A percentile compares a stretch with the other conserved stretches of the same genome.
Conservation (phyloP, 2,888 invertebrate species). For the Yponomeuta evonymella region DNA sequence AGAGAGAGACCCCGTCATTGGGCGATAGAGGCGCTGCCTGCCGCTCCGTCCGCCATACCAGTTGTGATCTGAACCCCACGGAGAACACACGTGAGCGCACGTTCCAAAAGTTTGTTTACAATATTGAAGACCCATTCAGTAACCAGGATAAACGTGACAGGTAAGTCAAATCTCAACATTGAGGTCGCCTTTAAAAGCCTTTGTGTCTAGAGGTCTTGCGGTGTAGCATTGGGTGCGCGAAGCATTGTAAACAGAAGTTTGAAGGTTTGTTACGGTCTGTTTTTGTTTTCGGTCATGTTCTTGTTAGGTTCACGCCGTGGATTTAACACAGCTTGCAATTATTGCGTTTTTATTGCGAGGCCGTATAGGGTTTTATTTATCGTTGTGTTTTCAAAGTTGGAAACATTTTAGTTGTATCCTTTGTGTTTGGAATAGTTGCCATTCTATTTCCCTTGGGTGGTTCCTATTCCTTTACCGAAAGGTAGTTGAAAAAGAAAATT, state of each 20-base stretch:
- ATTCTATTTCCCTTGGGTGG: not conserved
- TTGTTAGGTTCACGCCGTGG: not conserved
- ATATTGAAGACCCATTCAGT: conserved; percentile 45
- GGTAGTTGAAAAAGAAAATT: not conserved
- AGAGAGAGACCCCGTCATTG: not conserved
- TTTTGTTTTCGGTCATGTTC: conserved; percentile 48
- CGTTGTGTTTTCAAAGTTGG: not conserved
- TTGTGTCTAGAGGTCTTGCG: conserved; percentile 28
- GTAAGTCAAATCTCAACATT: conserved; percentile 53
- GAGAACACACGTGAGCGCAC: conserved; percentile 41
- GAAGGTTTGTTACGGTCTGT: conserved; percentile 31
- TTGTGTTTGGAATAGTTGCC: not conserved
- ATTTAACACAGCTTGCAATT: not conserved
- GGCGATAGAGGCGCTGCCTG: not conserved
- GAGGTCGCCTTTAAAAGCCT: conserved; percentile 45
- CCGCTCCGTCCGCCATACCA: conserved; percentile 28
- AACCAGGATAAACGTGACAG: conserved; percentile 57
- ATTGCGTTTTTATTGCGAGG: not conserved
- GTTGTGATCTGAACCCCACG: conserved; percentile 48
- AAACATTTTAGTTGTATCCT: not conserved
- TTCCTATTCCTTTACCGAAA: not conserved
- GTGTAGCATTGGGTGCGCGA: conserved; percentile 23
- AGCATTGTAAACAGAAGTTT: conserved; percentile 40
- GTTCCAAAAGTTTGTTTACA: conserved; percentile 51
- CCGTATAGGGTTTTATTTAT: not conserved